Percentiles rank a stretch among this genome's conserved stretches.
Evolutionary conservation across 2,113 vertebrate species (phyloP).

Genomic region (Petrocephalus microphthalmus): DNA sequence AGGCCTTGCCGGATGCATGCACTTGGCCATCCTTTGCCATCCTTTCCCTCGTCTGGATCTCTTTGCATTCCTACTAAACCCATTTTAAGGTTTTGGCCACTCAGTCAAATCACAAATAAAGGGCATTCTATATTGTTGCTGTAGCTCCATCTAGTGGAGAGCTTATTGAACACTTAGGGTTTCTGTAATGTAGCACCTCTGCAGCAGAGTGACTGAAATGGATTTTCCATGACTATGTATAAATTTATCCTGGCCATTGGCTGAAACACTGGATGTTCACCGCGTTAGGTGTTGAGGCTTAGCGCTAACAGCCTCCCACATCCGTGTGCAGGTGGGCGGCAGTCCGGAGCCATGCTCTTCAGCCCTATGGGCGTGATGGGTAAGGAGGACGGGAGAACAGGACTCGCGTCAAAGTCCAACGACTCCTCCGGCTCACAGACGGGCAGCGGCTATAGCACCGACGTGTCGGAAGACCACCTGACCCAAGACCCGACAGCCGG

Average conservation of each 20-base stretch:
- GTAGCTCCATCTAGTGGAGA: not conserved
- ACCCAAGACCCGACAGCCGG: constrained; percentile 73
- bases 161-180: not conserved
- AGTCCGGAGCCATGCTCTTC: constrained; percentile 87
- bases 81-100: not conserved
- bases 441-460: constrained; percentile 95
- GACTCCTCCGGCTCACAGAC: constrained; percentile 91
- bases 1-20: not conserved
- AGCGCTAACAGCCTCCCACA: not conserved
- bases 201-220: not conserved
- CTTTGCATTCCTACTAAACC: not conserved
- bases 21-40: not conserved
- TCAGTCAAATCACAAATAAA: no score
- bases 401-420: constrained; percentile 78
- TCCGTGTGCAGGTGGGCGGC: constrained; percentile 58
- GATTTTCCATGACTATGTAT: not conserved
- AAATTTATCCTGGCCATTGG: not conserved
- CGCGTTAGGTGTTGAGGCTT: not conserved
- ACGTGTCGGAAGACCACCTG: constrained; percentile 89
- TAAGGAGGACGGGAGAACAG: constrained; percentile 63
- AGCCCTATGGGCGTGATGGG: constrained; percentile 83
- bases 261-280: not conserved
- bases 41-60: not conserved
- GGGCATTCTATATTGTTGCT: not conserved
- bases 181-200: not conserved